These are phyloP conservation scores for Gallinago stenura DNA, from an alignment of 2,797 vertebrate genomes.

Conservation along the genomic window DNA sequence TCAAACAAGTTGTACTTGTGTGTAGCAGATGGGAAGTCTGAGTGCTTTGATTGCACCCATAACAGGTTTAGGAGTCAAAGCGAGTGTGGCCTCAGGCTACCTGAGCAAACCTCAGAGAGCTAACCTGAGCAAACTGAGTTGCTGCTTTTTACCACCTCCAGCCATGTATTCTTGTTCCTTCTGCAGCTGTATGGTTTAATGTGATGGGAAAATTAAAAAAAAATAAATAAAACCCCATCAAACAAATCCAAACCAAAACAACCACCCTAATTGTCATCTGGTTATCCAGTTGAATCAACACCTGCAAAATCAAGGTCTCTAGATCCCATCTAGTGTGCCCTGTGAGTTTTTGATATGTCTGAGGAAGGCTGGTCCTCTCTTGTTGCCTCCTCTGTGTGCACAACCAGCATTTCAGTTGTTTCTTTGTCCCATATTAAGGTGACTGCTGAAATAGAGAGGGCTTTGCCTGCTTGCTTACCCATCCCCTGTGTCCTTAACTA, in stretches of 20 bases:
- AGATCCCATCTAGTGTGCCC: background rate
- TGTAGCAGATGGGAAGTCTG: background rate
- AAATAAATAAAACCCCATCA: background rate
- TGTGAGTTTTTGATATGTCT: background rate
- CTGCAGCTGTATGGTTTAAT: background rate
- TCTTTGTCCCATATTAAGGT: background rate
- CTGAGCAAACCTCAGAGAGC: background rate
- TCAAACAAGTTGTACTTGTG: background rate
- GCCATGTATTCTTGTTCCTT: background rate
- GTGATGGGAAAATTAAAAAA: background rate
- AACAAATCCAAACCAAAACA: too few relatives aligned
- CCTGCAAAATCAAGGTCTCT: background rate
- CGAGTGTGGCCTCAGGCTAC: fast-evolving
- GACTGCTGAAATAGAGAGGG: background rate
- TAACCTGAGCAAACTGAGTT: background rate
- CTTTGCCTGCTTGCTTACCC: background rate
- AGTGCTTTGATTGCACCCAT: background rate
- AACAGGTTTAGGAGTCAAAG: background rate
- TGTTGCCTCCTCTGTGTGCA: background rate
- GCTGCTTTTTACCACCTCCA: background rate
- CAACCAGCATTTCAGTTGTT: background rate
- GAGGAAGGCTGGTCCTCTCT: background rate
- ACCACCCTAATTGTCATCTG: background rate
- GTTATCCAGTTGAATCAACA: background rate
- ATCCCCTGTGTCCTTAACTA: background rate